Evolutionary conservation across 2,797 vertebrate genomes (phyloP).

Genomic region (Acanthornis magna): DNA sequence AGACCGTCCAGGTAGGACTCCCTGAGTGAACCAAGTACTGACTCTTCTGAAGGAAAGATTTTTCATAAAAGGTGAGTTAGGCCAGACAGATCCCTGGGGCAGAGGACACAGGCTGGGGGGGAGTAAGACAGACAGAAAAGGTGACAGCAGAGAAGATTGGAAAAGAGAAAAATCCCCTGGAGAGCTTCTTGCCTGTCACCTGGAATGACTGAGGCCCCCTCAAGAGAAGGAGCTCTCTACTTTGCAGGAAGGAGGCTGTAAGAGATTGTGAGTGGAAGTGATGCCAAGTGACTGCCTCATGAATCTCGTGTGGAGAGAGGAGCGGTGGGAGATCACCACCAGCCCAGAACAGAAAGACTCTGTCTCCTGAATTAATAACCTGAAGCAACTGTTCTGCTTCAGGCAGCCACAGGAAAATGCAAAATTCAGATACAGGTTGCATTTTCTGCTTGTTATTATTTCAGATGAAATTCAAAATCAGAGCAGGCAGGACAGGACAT

Average conservation of each 20-base stretch:
- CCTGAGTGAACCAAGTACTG: not conserved
- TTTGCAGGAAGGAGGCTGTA: slow-evolving; percentile 6
- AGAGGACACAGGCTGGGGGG: not conserved
- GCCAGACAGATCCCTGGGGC: not conserved
- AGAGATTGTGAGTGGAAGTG: slow-evolving; percentile 18
- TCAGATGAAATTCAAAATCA: not conserved
- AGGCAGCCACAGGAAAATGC: not conserved
- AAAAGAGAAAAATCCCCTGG: not conserved
- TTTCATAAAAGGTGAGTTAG: not conserved
- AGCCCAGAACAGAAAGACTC: slow-evolving; percentile 2
- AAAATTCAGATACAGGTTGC: not conserved
- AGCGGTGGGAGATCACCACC: slow-evolving; percentile 50
- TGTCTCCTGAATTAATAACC: slow-evolving; percentile 49
- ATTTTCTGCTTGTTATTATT: not conserved
- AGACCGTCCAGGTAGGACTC: not conserved
- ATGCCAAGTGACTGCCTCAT: slow-evolving; percentile 49
- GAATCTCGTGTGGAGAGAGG: slow-evolving; percentile 35
- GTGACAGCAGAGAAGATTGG: not conserved
- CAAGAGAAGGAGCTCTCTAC: slow-evolving; percentile 7
- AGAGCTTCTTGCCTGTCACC: slow-evolving; percentile 12
- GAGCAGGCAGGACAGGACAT: not conserved
- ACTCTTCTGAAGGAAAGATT: not conserved
- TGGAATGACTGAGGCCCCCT: slow-evolving; percentile 36
- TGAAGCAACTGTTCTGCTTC: slow-evolving; percentile 9
- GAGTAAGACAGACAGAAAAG: not conserved